Conservation (phyloP, 2,888 invertebrate species). For the Diabrotica balteata region DNA sequence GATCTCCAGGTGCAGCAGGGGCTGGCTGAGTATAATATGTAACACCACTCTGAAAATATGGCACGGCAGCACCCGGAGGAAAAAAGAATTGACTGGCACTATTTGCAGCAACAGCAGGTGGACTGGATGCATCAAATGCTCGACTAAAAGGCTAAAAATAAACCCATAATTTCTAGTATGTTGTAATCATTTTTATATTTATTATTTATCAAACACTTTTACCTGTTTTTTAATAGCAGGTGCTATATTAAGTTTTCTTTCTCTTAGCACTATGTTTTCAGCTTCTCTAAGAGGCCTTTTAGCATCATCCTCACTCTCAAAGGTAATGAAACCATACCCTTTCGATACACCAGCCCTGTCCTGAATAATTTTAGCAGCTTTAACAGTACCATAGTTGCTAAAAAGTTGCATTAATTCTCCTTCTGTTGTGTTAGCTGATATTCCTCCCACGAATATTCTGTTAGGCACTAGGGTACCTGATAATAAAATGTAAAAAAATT, state of each 20-base stretch:
- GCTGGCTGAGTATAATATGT: constrained; percentile 55
- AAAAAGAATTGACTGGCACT: constrained; percentile 58
- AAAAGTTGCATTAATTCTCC: constrained; percentile 91
- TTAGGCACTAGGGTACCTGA: constrained; percentile 88
- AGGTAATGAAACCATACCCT: constrained; percentile 87
- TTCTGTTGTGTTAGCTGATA: constrained; percentile 92
- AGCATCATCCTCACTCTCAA: constrained; percentile 88
- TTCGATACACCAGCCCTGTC: constrained; percentile 95
- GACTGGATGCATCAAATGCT: constrained; percentile 64
- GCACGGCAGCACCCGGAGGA: constrained; percentile 57
- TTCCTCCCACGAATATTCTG: constrained; percentile 95
- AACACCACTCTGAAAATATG: constrained; percentile 57
- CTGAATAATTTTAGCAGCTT: constrained; percentile 92
- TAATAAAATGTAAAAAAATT: constrained; percentile 2
- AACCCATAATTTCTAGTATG: not conserved
- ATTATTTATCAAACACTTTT: not conserved
- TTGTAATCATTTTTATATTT: too few relatives aligned
- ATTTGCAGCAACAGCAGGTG: constrained; percentile 62
- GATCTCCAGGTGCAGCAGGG: constrained; percentile 50
- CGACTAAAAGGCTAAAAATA: constrained; percentile 60
- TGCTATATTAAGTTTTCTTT: constrained; percentile 84
- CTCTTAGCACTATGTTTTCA: constrained; percentile 79
- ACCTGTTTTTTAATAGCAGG: constrained; percentile 84
- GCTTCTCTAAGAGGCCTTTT: constrained; percentile 76
- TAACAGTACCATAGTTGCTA: constrained; percentile 87